Conservation (phyloP, 2,888 invertebrate species). For the Polylopha cassiicola region DNA sequence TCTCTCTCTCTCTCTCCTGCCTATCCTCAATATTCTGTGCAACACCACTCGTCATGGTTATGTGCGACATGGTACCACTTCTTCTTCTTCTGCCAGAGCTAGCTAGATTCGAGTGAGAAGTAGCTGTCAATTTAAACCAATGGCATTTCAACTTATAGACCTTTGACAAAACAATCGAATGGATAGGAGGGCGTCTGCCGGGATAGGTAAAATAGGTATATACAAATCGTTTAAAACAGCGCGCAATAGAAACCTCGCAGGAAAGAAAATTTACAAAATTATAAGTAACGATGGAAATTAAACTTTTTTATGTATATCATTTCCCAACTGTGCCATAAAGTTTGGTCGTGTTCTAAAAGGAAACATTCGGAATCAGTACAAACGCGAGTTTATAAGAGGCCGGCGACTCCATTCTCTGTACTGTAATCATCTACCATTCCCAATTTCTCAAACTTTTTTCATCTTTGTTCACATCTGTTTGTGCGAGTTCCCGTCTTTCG, state of each 20-base stretch:
- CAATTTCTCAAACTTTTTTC: constrained; percentile 73
- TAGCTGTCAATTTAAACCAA: no score
- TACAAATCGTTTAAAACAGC: not conserved
- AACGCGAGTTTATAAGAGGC: constrained; percentile 69
- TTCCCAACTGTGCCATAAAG: constrained; percentile 50
- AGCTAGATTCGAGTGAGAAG: no score
- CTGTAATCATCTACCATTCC: constrained; percentile 71
- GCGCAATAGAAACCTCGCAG: constrained; percentile 24
- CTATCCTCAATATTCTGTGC: no score
- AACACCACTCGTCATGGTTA: no score
- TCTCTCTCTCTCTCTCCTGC: no score
- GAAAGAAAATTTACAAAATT: constrained; percentile 44
- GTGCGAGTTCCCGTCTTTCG: constrained; percentile 52
- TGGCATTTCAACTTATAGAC: no score
- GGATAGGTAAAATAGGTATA: no score
- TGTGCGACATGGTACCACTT: no score
- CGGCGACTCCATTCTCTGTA: constrained; percentile 69
- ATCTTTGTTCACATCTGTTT: constrained; percentile 73
- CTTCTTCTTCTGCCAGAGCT: no score
- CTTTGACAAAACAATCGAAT: no score
- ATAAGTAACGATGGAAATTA: constrained; percentile 53
- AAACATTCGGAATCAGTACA: constrained; percentile 68
- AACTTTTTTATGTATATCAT: constrained; percentile 55
- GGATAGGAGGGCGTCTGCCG: no score
- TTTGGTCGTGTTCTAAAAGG: constrained; percentile 49